phyloP scores from a whole-genome alignment of 2,888 invertebrate species.

The Euzetes globulus region DNA sequence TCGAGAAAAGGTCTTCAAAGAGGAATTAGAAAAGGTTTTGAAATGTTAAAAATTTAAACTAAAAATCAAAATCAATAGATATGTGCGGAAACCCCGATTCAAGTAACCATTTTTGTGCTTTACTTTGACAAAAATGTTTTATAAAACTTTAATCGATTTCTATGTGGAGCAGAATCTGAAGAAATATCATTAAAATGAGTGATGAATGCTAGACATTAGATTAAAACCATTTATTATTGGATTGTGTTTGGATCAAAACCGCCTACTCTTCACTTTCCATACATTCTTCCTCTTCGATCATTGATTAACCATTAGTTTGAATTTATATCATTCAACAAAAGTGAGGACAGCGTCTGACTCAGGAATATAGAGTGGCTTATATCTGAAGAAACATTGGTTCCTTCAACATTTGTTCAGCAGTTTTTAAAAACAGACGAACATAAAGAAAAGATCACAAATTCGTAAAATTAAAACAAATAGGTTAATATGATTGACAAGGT shows the following conservation, averaged over 20 bases:
- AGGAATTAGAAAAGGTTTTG: too few species aligned
- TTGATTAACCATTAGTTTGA: background rate
- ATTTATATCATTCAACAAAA: background rate
- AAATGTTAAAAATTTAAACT: too few species aligned
- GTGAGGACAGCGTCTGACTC: background rate
- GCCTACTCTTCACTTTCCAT: background rate
- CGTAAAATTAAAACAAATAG: too few species aligned
- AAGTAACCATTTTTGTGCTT: background rate
- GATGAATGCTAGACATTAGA: background rate
- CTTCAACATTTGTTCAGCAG: too few species aligned
- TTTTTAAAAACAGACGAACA: too few species aligned
- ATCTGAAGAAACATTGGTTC: too few species aligned
- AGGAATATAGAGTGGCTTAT: background rate
- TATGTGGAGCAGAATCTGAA: background rate
- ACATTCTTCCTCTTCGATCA: too few species aligned
- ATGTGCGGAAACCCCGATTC: background rate
- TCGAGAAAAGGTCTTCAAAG: too few species aligned
- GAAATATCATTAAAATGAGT: constrained; percentile 2
- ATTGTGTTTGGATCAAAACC: background rate
- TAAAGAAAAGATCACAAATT: too few species aligned
- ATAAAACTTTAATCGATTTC: background rate
- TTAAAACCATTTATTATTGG: background rate
- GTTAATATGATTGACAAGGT: too few species aligned
- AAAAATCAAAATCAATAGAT: too few species aligned
- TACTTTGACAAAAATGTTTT: background rate